These are phyloP conservation scores for Phodopus roborovskii DNA, from an alignment of 2,113 vertebrate genomes.

Conservation along the genomic window DNA sequence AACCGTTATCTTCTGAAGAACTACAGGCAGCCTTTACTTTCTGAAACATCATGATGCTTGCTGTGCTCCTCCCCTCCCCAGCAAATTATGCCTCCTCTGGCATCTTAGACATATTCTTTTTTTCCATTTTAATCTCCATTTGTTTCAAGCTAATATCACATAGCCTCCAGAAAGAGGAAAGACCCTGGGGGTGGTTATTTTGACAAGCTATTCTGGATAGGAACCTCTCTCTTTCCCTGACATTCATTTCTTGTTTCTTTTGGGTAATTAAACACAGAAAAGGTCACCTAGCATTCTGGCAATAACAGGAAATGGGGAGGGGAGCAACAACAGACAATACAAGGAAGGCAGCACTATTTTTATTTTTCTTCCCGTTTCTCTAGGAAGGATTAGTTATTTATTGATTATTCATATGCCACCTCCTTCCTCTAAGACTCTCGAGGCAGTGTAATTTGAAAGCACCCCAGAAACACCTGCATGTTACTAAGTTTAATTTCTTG, in stretches of 20 bases:
- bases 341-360: slow-evolving; percentile 60
- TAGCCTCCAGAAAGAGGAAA: slow-evolving; percentile 51
- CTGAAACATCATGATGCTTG: neutral
- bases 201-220: slow-evolving; percentile 71
- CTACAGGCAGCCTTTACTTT: neutral
- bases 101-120: neutral
- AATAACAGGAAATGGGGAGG: slow-evolving; percentile 59
- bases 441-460: slow-evolving; percentile 34
- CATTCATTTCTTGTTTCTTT: slow-evolving; percentile 81
- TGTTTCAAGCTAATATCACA: slow-evolving; percentile 61
- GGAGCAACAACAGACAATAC: slow-evolving; percentile 74
- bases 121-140: slow-evolving; percentile 48
- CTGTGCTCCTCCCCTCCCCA: neutral
- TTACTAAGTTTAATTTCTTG: slow-evolving; percentile 65
- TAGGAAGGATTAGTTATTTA: slow-evolving; percentile 64
- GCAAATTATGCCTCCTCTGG: neutral
- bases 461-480: slow-evolving; percentile 61
- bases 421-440: slow-evolving; percentile 64
- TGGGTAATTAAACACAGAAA: slow-evolving; percentile 83
- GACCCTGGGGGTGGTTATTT: slow-evolving; percentile 73
- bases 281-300: slow-evolving; percentile 83
- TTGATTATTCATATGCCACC: slow-evolving; percentile 74
- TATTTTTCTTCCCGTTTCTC: slow-evolving; percentile 76
- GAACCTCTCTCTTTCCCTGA: slow-evolving; percentile 61
- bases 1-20: slow-evolving; percentile 27